Evolutionary conservation across 2,113 vertebrate species (phyloP).

Genomic region (Corythornis madagascariensis): DNA sequence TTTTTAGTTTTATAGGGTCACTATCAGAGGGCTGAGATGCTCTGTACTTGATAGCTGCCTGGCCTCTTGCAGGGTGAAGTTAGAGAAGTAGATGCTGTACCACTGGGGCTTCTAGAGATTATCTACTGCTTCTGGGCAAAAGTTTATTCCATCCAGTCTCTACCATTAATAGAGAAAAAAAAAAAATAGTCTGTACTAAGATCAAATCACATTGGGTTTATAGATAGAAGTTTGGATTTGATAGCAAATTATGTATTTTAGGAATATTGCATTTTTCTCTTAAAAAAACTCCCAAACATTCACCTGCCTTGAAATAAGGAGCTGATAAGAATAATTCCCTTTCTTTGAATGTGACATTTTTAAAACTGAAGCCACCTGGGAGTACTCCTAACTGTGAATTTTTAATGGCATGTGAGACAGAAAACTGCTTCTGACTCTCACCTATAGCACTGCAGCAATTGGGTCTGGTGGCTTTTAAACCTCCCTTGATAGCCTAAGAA

Average conservation of each 20-base stretch:
- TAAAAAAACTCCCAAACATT: not conserved
- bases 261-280: not conserved
- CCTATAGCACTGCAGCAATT: not conserved
- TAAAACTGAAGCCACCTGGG: not conserved
- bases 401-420: not conserved
- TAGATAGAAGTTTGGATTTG: not conserved
- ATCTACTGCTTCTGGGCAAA: not conserved
- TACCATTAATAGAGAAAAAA: not conserved
- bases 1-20: not conserved
- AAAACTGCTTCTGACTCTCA: not conserved
- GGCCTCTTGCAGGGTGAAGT: not conserved
- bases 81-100: not conserved
- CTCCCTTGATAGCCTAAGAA: not conserved
- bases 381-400: not conserved
- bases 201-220: not conserved
- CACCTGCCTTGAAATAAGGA: not conserved
- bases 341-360: not conserved
- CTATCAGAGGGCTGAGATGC: not conserved
- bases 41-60: not conserved
- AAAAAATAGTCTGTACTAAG: not conserved
- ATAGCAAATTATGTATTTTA: not conserved
- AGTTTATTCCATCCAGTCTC: not conserved
- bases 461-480: not conserved
- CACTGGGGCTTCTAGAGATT: not conserved
- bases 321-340: not conserved